Conservation (phyloP, 1,140 invertebrate species). For the Eupristina koningsbergeri region DNA sequence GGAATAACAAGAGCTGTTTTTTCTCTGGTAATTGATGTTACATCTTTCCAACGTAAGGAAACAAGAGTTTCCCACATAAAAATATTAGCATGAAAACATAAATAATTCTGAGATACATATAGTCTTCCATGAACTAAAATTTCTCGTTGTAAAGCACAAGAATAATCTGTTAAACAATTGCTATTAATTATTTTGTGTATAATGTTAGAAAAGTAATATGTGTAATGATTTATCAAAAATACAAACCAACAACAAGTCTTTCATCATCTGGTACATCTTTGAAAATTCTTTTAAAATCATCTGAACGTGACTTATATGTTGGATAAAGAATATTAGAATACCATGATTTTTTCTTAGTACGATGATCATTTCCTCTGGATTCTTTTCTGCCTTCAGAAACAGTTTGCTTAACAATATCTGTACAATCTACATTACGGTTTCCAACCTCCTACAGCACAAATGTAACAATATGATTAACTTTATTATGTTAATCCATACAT, state of each 20-base stretch:
- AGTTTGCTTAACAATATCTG: constrained; percentile 61
- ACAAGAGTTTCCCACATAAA: constrained; percentile 94
- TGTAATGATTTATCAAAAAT: constrained; percentile 4
- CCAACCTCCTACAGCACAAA: constrained; percentile 56
- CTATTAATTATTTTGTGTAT: constrained; percentile 22
- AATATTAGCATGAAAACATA: constrained; percentile 97
- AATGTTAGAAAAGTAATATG: neutral
- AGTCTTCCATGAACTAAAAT: constrained; percentile 93
- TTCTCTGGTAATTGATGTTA: constrained; percentile 93
- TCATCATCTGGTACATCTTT: constrained; percentile 93
- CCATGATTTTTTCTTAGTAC: constrained; percentile 83
- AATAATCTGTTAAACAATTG: constrained; percentile 84
- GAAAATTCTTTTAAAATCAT: constrained; percentile 94
- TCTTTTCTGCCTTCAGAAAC: constrained; percentile 64
- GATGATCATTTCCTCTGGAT: constrained; percentile 66
- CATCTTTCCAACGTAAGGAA: constrained; percentile 88
- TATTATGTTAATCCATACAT: constrained; percentile 7
- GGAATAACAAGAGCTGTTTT: constrained; percentile 94
- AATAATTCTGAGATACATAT: constrained; percentile 93
- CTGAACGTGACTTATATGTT: constrained; percentile 92
- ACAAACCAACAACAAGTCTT: constrained; percentile 91
- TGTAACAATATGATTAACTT: constrained; percentile 46
- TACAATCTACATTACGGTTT: constrained; percentile 63
- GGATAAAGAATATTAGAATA: constrained; percentile 93
- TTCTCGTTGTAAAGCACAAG: constrained; percentile 95